phyloP scores from a whole-genome alignment of 2,797 vertebrate species.

The Taeniopygia guttata region DNA sequence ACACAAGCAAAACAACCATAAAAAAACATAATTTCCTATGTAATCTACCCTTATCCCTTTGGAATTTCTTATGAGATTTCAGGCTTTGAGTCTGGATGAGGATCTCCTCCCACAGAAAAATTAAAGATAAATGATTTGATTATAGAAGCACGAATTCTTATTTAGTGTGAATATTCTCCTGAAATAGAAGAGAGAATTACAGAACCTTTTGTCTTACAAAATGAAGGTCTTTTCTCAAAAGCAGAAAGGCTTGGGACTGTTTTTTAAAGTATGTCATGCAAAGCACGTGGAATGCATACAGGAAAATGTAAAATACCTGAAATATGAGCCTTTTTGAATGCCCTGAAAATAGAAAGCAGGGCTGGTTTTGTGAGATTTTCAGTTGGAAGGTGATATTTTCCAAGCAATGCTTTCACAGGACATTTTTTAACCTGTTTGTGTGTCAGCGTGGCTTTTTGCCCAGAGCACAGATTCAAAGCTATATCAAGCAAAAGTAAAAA shows the following conservation, averaged over 20 bases:
- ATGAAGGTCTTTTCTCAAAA: not conserved
- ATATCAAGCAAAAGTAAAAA: not conserved
- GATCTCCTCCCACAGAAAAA: constrained; percentile 51
- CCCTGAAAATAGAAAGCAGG: not conserved
- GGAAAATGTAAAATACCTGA: not conserved
- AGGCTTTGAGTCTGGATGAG: constrained; percentile 27
- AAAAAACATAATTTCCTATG: not conserved
- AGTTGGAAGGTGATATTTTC: not conserved
- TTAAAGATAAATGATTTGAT: not conserved
- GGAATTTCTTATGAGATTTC: not conserved
- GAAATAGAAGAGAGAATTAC: constrained; percentile 25
- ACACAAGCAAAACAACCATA: not conserved
- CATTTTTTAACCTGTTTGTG: not conserved
- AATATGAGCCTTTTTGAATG: not conserved
- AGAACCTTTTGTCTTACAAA: constrained; percentile 44
- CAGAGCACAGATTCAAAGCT: not conserved
- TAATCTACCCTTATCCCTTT: not conserved
- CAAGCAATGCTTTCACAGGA: not conserved
- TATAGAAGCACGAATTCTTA: constrained; percentile 8
- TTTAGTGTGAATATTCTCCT: constrained; percentile 23
- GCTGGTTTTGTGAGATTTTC: not conserved
- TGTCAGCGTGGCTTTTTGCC: not conserved
- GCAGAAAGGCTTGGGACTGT: not conserved
- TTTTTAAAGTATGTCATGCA: not conserved
- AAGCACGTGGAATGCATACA: not conserved